Conservation (phyloP, 2,797 vertebrate genomes). For the Propithecus deckenii region DNA sequence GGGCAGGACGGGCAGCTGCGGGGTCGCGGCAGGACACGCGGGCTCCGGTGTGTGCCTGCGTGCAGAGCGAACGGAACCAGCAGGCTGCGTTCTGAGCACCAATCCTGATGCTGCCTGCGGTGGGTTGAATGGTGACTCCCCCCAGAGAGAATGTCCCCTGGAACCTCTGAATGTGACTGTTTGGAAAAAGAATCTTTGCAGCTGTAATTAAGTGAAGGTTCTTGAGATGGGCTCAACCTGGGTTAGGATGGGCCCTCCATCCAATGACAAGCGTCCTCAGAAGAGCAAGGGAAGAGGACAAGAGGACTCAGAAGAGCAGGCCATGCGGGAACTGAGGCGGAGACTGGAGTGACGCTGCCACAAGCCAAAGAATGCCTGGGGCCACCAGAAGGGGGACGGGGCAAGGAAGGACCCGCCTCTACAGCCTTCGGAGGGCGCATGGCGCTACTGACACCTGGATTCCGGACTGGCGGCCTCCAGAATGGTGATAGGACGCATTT, state of each 20-base stretch:
- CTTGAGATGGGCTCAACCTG: background rate
- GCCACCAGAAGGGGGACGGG: background rate
- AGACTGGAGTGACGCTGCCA: background rate
- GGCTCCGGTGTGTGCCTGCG: rapidly evolving
- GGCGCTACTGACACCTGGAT: rapidly evolving
- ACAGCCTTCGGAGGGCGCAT: too few relatives aligned
- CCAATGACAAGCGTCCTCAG: background rate
- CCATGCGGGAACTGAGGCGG: background rate
- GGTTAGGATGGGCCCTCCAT: background rate
- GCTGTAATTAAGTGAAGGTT: background rate
- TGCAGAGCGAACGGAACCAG: background rate
- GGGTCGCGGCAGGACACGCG: background rate
- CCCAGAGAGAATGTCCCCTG: background rate
- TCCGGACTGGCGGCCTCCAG: background rate
- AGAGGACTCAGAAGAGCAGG: background rate
- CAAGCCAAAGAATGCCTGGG: rapidly evolving
- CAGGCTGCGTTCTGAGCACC: rapidly evolving
- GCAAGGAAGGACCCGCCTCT: rapidly evolving
- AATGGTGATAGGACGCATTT: rapidly evolving
- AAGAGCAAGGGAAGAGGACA: background rate
- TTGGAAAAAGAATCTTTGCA: background rate
- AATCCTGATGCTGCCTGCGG: rapidly evolving
- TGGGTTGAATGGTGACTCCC: too few relatives aligned
- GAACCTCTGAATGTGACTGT: background rate
- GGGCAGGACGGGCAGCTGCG: rapidly evolving